Base-by-base conservation (phyloP, 2,888 invertebrate genomes). In the Cephus nigrinus region DNA sequence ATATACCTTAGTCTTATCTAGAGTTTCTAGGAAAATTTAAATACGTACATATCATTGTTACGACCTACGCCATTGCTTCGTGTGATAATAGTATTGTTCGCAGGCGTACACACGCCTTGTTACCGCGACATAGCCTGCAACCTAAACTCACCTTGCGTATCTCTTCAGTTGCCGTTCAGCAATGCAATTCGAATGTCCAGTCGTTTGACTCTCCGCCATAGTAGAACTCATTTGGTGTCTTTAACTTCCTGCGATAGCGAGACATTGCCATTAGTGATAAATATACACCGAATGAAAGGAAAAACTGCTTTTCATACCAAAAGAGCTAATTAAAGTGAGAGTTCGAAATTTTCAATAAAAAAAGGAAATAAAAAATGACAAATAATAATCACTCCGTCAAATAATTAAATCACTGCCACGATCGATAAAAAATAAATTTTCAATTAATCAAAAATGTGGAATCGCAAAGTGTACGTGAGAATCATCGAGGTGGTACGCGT, bases 401-500 rank as follows among this genome's bases (percentile, higher is more conserved):
- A 1, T 55, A 55, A 55, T 23, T 23, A 2, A 55, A 23, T 1
- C 9, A 1, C 23, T 23, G 2, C 2, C 9, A 23, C 9, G 23
- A 55, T 9, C 55, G 0, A 9, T 55, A 23, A 55, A 55, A 55
- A 23, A 23, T 23, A 55, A 55, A 55, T 55, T 23, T 1, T 15
- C 15, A 0, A 23, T 23, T 23, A 23, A 55, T 23, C 23, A 23
- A 31, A 71, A 71, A 91, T 91, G 91, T 91, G 89, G 89, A 91
- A 91, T 82, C 89, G 91, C 75, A 91, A 91, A 87, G 91, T 91
- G 69, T 88, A 88, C 80, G 85, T 91, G 80, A 89, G 91, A 81
- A 87, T 91, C 75, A 80, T 91, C 80, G 91, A 91, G 86, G 87
- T 91, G 90, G 91, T 91, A 83, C 15, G 23, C 0, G 1, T 55